phyloP scores from a whole-genome alignment of 2,113 vertebrate species.

The Pimephales promelas region DNA sequence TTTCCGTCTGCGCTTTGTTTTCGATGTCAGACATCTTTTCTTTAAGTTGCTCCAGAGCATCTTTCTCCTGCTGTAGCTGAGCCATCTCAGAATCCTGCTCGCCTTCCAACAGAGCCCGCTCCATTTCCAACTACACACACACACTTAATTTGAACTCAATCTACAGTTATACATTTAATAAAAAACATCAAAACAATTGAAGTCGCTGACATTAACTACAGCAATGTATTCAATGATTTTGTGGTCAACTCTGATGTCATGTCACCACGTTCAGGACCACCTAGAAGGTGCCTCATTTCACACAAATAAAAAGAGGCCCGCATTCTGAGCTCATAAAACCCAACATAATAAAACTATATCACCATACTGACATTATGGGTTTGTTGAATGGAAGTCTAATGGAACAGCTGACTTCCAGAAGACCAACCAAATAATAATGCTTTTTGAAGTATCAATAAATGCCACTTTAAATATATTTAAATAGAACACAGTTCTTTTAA shows the following conservation, averaged over 20 bases:
- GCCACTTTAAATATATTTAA: too few species aligned
- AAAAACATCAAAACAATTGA: neutral
- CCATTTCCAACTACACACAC: conserved; percentile 87
- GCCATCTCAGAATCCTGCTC: conserved; percentile 90
- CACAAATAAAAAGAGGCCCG: conserved; percentile 21
- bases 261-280: conserved; percentile 12
- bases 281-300: neutral
- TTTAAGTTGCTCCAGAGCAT: conserved; percentile 88
- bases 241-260: neutral
- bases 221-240: neutral
- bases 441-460: too few species aligned
- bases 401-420: neutral
- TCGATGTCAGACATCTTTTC: conserved; percentile 84
- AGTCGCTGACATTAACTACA: neutral
- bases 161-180: neutral
- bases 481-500: too few species aligned
- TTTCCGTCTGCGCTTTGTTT: conserved; percentile 82
- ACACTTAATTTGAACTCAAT: neutral
- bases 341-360: conserved; percentile 15
- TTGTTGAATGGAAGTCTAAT: conserved; percentile 1
- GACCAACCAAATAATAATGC: neutral
- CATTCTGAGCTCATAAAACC: conserved; percentile 6
- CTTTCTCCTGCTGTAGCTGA: conserved; percentile 90
- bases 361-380: neutral
- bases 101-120: conserved; percentile 91